Percentiles rank a stretch among this genome's conserved stretches.
These are phyloP conservation scores for Sus cebifrons DNA, from an alignment of 2,797 vertebrate species.

Conservation along the genomic window DNA sequence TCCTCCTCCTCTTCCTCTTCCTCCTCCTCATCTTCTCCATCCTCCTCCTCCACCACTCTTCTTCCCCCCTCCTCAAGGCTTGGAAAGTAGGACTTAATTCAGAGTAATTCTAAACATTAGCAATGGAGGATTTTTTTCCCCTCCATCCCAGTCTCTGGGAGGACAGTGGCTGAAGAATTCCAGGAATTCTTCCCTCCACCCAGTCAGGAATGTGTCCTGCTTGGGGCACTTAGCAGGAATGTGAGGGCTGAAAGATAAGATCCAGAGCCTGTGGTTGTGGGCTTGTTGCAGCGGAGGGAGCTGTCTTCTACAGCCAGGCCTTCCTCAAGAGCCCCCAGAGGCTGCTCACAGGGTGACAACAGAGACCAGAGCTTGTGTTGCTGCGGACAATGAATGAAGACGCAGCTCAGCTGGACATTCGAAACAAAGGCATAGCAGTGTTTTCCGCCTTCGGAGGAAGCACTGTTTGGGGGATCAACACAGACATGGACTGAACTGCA, in stretches of 20 bases:
- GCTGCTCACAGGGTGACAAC: not conserved
- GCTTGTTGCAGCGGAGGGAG: not conserved
- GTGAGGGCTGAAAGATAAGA: slow-evolving; percentile 69
- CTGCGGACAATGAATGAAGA: not conserved
- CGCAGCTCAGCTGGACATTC: not conserved
- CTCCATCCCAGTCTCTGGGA: slow-evolving; percentile 34
- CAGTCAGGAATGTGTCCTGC: slow-evolving; percentile 81
- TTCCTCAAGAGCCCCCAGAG: not conserved
- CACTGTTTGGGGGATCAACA: slow-evolving; percentile 38
- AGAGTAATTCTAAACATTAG: slow-evolving; percentile 54
- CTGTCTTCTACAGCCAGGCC: not conserved
- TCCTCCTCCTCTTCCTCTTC: too few species aligned
- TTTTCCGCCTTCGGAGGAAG: slow-evolving; percentile 8
- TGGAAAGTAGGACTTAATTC: slow-evolving; percentile 34
- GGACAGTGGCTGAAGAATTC: slow-evolving; percentile 76
- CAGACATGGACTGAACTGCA: not conserved
- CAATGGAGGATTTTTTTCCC: not conserved
- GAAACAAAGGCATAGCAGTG: slow-evolving; percentile 4
- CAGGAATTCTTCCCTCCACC: slow-evolving; percentile 81
- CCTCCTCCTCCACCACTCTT: too few species aligned
- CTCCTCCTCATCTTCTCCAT: too few species aligned
- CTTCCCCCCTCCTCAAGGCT: not conserved
- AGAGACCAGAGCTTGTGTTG: not conserved
- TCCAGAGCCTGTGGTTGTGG: not conserved
- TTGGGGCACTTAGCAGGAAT: slow-evolving; percentile 73